A percentile compares a stretch with the other conserved stretches of the same genome.
Conservation (phyloP, 2,113 vertebrate genomes). For the Tapirus terrestris region DNA sequence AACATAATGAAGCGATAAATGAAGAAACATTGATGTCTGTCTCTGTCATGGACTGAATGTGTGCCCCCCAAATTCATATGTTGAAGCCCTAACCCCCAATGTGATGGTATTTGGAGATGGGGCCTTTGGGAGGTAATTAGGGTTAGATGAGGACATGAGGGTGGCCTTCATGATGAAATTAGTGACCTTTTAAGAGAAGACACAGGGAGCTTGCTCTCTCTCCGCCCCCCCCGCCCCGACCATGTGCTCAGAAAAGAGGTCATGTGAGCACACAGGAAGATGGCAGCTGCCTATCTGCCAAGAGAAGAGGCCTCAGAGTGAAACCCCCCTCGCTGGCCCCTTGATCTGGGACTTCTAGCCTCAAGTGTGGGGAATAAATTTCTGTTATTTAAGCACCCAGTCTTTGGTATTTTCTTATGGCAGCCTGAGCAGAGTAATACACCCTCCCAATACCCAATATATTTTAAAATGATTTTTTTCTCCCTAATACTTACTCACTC, state of each 20-base stretch:
- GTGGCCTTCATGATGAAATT: not conserved
- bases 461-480: not conserved
- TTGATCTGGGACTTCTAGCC: not conserved
- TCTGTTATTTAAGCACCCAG: not conserved
- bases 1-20: not conserved
- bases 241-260: not conserved
- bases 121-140: not conserved
- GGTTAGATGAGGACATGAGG: not conserved
- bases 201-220: not conserved
- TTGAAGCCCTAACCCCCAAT: not conserved
- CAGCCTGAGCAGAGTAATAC: not conserved
- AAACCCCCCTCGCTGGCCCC: not conserved
- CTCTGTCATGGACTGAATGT: not conserved
- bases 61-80: no score
- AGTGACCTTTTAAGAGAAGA: not conserved
- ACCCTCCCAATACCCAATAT: not conserved
- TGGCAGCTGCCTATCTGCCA: not conserved
- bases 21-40: not conserved
- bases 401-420: not conserved
- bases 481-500: not conserved
- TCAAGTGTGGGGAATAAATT: not conserved
- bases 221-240: not conserved
- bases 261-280: rapidly evolving
- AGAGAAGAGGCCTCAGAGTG: not conserved
- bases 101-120: not conserved